These are phyloP conservation scores for Arizona elegans DNA, from an alignment of 2,113 vertebrate genomes.

Conservation along the genomic window DNA sequence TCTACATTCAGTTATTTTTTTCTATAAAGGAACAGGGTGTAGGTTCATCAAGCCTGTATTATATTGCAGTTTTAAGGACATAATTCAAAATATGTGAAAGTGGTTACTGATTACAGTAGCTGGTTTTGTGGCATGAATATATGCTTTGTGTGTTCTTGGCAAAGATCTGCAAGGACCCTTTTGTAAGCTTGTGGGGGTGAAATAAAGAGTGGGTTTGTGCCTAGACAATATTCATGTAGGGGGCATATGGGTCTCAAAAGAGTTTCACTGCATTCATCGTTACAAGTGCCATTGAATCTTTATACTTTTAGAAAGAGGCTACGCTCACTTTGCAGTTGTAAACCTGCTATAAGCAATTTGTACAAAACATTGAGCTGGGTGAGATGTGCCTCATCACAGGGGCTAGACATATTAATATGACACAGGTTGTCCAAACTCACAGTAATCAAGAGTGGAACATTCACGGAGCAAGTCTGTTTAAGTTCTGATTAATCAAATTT, in stretches of 20 bases:
- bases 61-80: constrained; percentile 7
- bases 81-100: constrained; percentile 45
- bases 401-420: neutral
- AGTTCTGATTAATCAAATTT: neutral
- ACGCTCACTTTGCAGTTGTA: neutral
- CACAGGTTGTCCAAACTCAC: neutral
- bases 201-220: neutral
- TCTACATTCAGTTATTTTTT: neutral
- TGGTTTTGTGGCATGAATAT: constrained; percentile 32
- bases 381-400: neutral
- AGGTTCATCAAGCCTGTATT: constrained; percentile 35
- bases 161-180: constrained; percentile 8
- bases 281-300: neutral
- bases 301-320: neutral
- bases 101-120: neutral
- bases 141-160: constrained; percentile 1
- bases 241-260: neutral
- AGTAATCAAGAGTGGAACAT: neutral
- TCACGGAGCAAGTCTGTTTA: neutral
- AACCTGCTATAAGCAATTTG: neutral
- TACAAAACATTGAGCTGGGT: neutral
- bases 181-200: neutral
- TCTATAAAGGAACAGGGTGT: neutral
- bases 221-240: neutral
- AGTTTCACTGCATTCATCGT: neutral